phyloP scores from a whole-genome alignment of 2,113 vertebrate species.

The Perca flavescens region DNA sequence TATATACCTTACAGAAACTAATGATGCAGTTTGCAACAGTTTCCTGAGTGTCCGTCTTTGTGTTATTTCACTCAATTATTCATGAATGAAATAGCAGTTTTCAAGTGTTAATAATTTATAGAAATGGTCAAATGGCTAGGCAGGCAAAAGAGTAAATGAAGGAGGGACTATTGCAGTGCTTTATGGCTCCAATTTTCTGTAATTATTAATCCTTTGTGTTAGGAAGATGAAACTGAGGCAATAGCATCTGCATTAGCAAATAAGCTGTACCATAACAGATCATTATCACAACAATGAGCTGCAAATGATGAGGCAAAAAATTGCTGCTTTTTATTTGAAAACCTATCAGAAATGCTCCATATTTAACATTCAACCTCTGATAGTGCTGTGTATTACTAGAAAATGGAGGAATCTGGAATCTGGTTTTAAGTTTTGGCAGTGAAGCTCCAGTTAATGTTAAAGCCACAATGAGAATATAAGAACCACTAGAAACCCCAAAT shows the following conservation, averaged over 20 bases:
- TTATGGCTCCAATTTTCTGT: slow-evolving; percentile 81
- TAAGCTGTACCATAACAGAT: slow-evolving; percentile 29
- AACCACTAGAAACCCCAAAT: slow-evolving; percentile 2
- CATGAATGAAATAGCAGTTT: slow-evolving; percentile 88
- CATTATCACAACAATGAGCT: slow-evolving; percentile 28
- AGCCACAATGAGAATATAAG: slow-evolving; percentile 6
- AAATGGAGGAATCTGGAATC: background rate
- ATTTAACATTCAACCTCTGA: background rate
- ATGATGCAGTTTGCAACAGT: background rate
- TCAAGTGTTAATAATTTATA: slow-evolving; percentile 88
- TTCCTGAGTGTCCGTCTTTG: slow-evolving; percentile 36
- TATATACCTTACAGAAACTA: background rate
- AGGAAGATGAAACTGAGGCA: slow-evolving; percentile 41
- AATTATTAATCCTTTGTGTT: slow-evolving; percentile 77
- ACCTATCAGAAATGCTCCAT: background rate
- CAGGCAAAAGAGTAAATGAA: slow-evolving; percentile 83
- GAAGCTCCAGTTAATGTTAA: slow-evolving; percentile 15
- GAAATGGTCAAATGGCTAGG: slow-evolving; percentile 77
- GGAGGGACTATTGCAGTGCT: slow-evolving; percentile 76
- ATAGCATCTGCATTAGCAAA: slow-evolving; percentile 23
- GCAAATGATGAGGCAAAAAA: slow-evolving; percentile 2
- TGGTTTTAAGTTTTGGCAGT: background rate
- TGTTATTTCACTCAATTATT: slow-evolving; percentile 86
- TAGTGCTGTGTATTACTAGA: background rate
- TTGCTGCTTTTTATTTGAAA: background rate